Evolutionary conservation across 2,113 vertebrate genomes (phyloP).

Genomic region (Lontra canadensis): DNA sequence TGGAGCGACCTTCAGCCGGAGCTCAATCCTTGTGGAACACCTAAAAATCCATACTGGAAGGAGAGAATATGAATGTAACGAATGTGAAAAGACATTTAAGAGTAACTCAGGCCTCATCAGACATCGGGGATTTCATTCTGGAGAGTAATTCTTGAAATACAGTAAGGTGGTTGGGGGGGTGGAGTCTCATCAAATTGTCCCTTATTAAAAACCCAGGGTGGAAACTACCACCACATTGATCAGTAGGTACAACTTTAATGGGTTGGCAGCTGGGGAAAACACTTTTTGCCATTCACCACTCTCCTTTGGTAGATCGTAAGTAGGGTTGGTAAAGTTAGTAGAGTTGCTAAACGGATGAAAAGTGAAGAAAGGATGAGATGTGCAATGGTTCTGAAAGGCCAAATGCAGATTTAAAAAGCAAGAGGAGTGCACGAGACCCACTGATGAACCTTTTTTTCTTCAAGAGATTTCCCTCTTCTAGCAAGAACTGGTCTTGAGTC

Average conservation of each 20-base stretch:
- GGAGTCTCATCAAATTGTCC: not conserved
- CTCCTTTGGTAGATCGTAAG: not conserved
- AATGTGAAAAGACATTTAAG: constrained; percentile 76
- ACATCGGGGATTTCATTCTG: constrained; percentile 70
- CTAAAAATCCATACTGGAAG: constrained; percentile 68
- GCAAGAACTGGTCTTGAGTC: not conserved
- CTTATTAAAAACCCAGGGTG: not conserved
- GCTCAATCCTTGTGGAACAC: constrained; percentile 76
- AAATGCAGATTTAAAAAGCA: not conserved
- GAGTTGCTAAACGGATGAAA: not conserved
- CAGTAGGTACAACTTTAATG: not conserved
- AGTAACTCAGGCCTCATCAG: constrained; percentile 67
- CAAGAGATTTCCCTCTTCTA: not conserved
- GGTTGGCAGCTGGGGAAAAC: not conserved
- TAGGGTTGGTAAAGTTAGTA: not conserved
- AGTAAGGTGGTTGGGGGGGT: not conserved
- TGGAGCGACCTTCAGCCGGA: constrained; percentile 75
- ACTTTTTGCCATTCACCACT: not conserved
- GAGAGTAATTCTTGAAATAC: constrained; percentile 37
- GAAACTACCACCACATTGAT: not conserved
- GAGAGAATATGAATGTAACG: constrained; percentile 68
- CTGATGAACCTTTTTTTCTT: not conserved
- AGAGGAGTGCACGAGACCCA: not conserved
- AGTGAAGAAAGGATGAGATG: not conserved
- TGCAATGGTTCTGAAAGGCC: constrained; percentile 4